Base-by-base conservation (phyloP, 2,113 vertebrate genomes). In the Hyperoodon ampullatus region DNA sequence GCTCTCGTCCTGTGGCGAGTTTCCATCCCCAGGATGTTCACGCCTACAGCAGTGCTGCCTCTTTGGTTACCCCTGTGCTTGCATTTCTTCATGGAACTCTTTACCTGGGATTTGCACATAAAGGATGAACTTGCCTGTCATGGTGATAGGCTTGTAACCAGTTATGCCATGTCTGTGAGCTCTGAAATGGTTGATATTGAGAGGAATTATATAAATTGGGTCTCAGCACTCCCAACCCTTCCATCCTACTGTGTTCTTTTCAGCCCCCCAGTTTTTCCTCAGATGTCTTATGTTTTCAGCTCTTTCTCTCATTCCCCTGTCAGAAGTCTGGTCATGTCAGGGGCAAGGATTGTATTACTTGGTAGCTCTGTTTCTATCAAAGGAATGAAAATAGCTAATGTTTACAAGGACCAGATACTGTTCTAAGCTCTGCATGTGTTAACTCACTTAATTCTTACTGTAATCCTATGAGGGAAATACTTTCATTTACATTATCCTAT, bases 1-100 rank as follows among this genome's bases (percentile, higher is more conserved):
- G 1, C 39, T 75, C 44, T 55, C 39, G 1, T 26, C 9, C 26
- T 9, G 1, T 58, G 63, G 5, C 0, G 3, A 7, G 1, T 81
- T 86, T 55, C 60, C 24, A 33, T 60, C n/a, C 50, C 4, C 19
- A 74, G 68, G 15, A 26, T 18, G 16, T 33, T 47, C 35, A 33
- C 0, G 14, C 26, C 21, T 28, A 30, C 0, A 8, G 33, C 13
- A 47, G 66, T 2, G 23, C 18, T 44, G 11, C 39, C 33, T 28
- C 8, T 30, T 44, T 13, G 19, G 5, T 23, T 26, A 81, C 30
- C 14, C 5, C 60, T 2, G 0, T 15, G 10, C 53, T 55, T 26
- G 3, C 4, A 13, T 13, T 12, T 93, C 53, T 58, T 63, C 11
- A 8, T 8, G 44, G 47, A 55, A n/a, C 68, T 53, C 50, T 65